phyloP scores from a whole-genome alignment of 2,797 vertebrate species.

The Enteromius paludinosus region DNA sequence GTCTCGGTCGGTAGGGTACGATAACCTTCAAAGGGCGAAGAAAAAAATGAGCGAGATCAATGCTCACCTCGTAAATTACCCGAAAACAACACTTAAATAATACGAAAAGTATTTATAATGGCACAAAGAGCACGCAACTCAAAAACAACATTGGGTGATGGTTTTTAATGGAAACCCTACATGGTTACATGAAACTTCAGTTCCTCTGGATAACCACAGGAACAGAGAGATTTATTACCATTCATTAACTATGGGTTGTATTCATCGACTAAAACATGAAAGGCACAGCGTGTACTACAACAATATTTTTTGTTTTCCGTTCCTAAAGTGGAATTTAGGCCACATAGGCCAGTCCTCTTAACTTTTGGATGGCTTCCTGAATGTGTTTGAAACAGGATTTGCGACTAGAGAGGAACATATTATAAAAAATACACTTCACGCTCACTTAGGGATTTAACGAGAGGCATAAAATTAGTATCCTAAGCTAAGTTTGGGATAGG shows the following conservation, averaged over 20 bases:
- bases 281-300: constrained; percentile 21
- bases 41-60: constrained; percentile 57
- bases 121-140: constrained; percentile 65
- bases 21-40: constrained; percentile 36
- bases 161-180: constrained; percentile 57
- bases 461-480: neutral
- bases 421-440: neutral
- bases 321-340: neutral
- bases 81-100: constrained; percentile 72
- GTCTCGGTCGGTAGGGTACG: constrained; percentile 16
- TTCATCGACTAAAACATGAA: constrained; percentile 36
- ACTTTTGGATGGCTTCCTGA: constrained; percentile 73
- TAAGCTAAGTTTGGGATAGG: constrained; percentile 73
- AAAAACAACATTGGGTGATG: constrained; percentile 63
- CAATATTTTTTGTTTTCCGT: constrained; percentile 39
- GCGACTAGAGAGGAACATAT: neutral
- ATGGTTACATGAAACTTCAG: constrained; percentile 36
- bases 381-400: constrained; percentile 40
- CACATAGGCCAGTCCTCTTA: constrained; percentile 54
- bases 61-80: constrained; percentile 73
- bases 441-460: neutral
- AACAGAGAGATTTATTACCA: constrained; percentile 41
- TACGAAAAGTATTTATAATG: constrained; percentile 56
- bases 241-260: constrained; percentile 28
- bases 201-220: constrained; percentile 38